These are phyloP conservation scores for Papilio demoleus DNA, from an alignment of 2,888 invertebrate species.

Conservation along the genomic window DNA sequence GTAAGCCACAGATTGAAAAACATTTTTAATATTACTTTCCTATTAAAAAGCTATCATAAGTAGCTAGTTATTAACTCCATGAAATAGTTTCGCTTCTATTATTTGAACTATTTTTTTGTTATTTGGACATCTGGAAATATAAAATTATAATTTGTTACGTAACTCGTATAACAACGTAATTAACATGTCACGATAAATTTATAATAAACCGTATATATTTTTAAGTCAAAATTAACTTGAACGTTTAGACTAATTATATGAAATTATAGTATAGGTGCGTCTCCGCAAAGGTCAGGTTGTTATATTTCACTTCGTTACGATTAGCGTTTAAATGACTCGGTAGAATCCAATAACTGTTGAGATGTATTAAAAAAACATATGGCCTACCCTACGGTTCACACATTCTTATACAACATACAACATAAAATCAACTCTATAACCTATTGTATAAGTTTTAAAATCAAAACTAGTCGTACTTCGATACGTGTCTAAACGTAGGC, in stretches of 20 bases:
- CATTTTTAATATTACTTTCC: neutral
- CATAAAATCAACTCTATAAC: neutral
- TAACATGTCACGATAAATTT: slow-evolving; percentile 5
- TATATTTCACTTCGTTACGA: slow-evolving; percentile 30
- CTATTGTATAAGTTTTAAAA: neutral
- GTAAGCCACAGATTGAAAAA: neutral
- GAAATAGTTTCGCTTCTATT: neutral
- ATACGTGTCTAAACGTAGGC: slow-evolving; percentile 32
- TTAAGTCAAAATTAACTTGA: neutral
- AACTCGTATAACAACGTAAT: neutral
- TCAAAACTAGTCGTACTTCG: neutral
- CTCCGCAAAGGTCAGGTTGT: slow-evolving; percentile 16
- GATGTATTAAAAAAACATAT: slow-evolving; percentile 40
- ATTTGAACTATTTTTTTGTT: neutral
- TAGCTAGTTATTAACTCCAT: neutral
- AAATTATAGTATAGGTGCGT: slow-evolving; percentile 5
- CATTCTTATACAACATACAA: slow-evolving; percentile 3
- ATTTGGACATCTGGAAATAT: no score
- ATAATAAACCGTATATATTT: neutral
- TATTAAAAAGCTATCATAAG: neutral
- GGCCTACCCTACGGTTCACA: slow-evolving; percentile 23
- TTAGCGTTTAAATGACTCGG: slow-evolving; percentile 35
- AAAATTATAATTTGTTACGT: neutral
- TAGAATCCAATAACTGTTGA: slow-evolving; percentile 47
- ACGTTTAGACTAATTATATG: slow-evolving; percentile 7